Percentiles rank a stretch among this genome's conserved stretches.
phyloP scores from a whole-genome alignment of 2,888 invertebrate genomes.

The Polyommatus iphigenia region DNA sequence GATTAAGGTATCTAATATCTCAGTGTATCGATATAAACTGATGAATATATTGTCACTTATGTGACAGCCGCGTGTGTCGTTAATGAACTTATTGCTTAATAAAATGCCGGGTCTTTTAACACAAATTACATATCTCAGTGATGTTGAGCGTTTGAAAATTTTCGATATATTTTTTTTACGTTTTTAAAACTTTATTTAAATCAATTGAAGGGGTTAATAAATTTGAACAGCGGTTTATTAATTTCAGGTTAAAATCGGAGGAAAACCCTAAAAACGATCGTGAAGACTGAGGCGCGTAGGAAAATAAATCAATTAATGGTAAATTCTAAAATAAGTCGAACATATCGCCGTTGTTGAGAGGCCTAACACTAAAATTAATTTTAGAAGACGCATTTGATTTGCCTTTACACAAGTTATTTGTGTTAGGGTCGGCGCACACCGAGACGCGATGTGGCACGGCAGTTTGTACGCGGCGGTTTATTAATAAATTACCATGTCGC shows the following conservation, averaged over 20 bases:
- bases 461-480: background rate
- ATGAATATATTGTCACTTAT: background rate
- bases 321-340: conserved; percentile 32
- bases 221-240: conserved; percentile 62
- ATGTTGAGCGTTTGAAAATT: background rate
- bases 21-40: background rate
- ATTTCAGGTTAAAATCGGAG: conserved; percentile 71
- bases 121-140: conserved; percentile 28
- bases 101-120: background rate
- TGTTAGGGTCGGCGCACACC: background rate
- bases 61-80: background rate
- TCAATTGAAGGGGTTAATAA: conserved; percentile 43
- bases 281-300: conserved; percentile 61
- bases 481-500: background rate
- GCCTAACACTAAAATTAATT: conserved; percentile 6
- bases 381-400: conserved; percentile 25
- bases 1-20: background rate
- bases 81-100: background rate
- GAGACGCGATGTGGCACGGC: background rate
- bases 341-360: conserved; percentile 32
- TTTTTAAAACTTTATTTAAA: conserved; percentile 25
- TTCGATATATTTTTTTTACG: background rate
- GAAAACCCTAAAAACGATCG: conserved; percentile 54
- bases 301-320: conserved; percentile 42
- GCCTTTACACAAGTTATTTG: conserved; percentile 10